Percentiles rank a stretch among this genome's conserved stretches.
phyloP scores from a whole-genome alignment of 2,113 vertebrate species.

The Pomatostomus ruficeps region DNA sequence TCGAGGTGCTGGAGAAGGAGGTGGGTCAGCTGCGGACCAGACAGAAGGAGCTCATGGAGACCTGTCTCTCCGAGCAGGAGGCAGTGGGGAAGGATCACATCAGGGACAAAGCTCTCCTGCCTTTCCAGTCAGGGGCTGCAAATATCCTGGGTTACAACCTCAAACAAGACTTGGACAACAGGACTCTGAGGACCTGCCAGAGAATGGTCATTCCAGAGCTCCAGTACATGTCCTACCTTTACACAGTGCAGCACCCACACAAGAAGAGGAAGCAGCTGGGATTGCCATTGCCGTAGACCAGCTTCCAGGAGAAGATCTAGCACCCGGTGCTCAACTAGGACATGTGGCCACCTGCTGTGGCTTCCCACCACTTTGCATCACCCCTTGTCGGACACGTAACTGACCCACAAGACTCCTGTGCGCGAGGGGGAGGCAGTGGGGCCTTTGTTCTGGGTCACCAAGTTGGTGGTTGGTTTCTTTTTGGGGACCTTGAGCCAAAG shows the following conservation, averaged over 20 bases:
- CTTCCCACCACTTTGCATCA: neutral
- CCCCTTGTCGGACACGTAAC: rapidly evolving
- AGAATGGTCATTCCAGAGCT: conserved; percentile 80
- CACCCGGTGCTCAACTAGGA: neutral
- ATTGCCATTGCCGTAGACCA: neutral
- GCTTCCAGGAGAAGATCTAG: neutral
- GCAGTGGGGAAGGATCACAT: conserved; percentile 61
- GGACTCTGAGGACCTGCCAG: conserved; percentile 64
- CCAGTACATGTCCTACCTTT: conserved; percentile 77
- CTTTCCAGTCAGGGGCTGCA: conserved; percentile 79
- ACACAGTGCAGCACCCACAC: conserved; percentile 74
- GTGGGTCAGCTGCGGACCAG: conserved; percentile 63
- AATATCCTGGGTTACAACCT: conserved; percentile 86
- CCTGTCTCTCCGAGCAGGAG: conserved; percentile 69
- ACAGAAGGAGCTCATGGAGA: conserved; percentile 63
- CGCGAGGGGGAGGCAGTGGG: neutral
- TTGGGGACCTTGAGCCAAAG: neutral
- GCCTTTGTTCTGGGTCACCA: rapidly evolving
- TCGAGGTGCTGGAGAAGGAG: conserved; percentile 65
- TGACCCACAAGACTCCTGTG: neutral
- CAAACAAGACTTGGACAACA: conserved; percentile 52
- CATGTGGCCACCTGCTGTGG: rapidly evolving
- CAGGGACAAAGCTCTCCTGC: conserved; percentile 66
- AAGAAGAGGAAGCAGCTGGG: conserved; percentile 37
- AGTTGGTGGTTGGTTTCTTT: neutral